These are phyloP conservation scores for Himalopsyche anomala DNA, from an alignment of 2,888 invertebrate species.

Conservation along the genomic window DNA sequence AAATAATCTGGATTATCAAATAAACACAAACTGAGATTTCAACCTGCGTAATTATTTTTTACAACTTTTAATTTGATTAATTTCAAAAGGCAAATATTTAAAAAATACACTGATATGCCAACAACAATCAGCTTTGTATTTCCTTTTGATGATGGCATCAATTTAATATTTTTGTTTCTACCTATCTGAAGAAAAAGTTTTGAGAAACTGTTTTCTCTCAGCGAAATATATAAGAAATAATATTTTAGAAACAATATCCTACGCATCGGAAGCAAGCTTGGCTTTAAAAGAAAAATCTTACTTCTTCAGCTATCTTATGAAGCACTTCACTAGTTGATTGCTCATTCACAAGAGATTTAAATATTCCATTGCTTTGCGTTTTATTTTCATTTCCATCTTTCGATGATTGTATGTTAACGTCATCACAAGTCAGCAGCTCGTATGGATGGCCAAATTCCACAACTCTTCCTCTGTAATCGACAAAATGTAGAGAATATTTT, in stretches of 20 bases:
- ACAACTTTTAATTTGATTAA: too few species aligned
- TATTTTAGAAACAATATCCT: neutral
- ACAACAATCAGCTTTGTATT: too few species aligned
- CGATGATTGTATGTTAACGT: neutral
- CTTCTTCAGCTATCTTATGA: slow-evolving; percentile 78
- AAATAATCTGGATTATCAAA: too few species aligned
- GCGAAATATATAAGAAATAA: too few species aligned
- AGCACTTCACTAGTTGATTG: slow-evolving; percentile 77
- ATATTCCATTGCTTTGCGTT: slow-evolving; percentile 72
- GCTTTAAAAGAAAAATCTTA: slow-evolving; percentile 64
- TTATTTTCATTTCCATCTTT: neutral
- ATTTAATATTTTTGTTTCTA: neutral
- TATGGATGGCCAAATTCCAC: slow-evolving; percentile 89
- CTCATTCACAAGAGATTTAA: slow-evolving; percentile 83
- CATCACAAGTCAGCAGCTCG: slow-evolving; percentile 73
- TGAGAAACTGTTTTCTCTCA: neutral
- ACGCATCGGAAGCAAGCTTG: neutral
- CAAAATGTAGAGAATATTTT: neutral
- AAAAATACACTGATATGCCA: too few species aligned
- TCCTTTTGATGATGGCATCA: too few species aligned
- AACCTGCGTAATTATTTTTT: too few species aligned
- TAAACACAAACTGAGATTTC: too few species aligned
- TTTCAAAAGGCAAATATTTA: too few species aligned
- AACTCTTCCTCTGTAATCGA: slow-evolving; percentile 71
- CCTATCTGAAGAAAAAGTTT: neutral